Evolutionary conservation across 2,113 vertebrate genomes (phyloP).

Genomic region (Pelmatolapia mariae): DNA sequence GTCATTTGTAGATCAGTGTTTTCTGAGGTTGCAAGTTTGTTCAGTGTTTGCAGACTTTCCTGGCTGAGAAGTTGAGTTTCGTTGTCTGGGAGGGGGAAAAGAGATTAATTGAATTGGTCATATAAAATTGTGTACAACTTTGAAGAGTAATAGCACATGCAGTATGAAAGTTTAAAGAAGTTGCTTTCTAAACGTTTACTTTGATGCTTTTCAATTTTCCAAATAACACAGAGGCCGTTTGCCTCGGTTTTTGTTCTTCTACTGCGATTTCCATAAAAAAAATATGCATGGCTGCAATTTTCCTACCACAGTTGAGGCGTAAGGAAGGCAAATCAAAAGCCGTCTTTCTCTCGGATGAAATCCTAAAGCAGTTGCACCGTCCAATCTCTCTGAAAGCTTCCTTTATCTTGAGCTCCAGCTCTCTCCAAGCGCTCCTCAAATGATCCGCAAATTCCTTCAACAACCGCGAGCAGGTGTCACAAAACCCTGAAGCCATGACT

Average conservation of each 20-base stretch:
- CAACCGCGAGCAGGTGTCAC: constrained; percentile 63
- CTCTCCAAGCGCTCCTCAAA: constrained; percentile 43
- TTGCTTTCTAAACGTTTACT: background rate
- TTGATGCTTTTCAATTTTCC: background rate
- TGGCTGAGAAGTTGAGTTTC: constrained; percentile 34
- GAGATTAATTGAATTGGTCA: background rate
- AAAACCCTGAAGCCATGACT: constrained; percentile 62
- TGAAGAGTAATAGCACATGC: background rate
- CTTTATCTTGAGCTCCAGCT: constrained; percentile 49
- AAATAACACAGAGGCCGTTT: background rate
- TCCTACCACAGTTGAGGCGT: constrained; percentile 65
- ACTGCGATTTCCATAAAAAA: background rate
- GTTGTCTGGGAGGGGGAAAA: background rate
- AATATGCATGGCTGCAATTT: background rate
- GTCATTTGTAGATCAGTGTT: constrained; percentile 68
- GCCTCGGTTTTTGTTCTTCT: background rate
- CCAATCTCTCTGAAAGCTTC: constrained; percentile 51
- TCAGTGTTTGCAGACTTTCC: constrained; percentile 63
- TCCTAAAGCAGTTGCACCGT: constrained; percentile 55
- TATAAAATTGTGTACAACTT: background rate
- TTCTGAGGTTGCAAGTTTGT: constrained; percentile 71
- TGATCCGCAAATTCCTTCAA: constrained; percentile 46
- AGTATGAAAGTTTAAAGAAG: background rate
- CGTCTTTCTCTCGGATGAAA: constrained; percentile 12
- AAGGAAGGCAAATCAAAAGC: constrained; percentile 22